Percentiles rank a stretch among this genome's conserved stretches.
These are phyloP conservation scores for Poliocrania exsul DNA, from an alignment of 2,797 vertebrate genomes.

Conservation along the genomic window DNA sequence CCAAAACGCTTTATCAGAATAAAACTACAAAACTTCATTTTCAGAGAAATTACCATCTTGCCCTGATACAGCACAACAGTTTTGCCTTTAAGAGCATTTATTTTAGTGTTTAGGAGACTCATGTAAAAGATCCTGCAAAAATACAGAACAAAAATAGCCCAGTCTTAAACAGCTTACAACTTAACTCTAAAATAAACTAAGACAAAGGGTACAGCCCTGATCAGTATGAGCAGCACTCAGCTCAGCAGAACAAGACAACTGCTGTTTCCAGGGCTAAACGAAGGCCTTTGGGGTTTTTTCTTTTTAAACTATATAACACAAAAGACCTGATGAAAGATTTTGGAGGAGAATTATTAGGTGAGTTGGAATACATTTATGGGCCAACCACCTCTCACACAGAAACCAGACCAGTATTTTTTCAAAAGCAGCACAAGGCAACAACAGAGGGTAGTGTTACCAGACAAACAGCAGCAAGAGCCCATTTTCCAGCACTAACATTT, in stretches of 20 bases:
- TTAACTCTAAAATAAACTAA: slow-evolving; percentile 33
- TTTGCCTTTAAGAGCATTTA: slow-evolving; percentile 18
- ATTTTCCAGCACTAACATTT: slow-evolving; percentile 43
- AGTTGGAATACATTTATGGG: not conserved
- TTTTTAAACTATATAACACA: slow-evolving; percentile 3
- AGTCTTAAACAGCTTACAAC: slow-evolving; percentile 23
- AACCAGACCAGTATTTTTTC: slow-evolving; percentile 31
- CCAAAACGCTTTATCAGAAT: not conserved
- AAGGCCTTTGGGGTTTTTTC: not conserved
- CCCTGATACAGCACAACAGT: not conserved
- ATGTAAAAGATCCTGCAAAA: slow-evolving; percentile 10
- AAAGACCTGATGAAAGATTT: slow-evolving; percentile 33
- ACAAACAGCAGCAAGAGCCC: slow-evolving; percentile 8
- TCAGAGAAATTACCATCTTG: not conserved
- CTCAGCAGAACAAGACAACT: slow-evolving; percentile 22
- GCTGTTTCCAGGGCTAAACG: slow-evolving; percentile 27
- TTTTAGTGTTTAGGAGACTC: not conserved
- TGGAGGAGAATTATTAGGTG: slow-evolving; percentile 51
- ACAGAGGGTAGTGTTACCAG: slow-evolving; percentile 37
- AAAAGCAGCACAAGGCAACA: slow-evolving; percentile 44
- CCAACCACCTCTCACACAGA: slow-evolving; percentile 18
- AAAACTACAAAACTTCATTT: not conserved
- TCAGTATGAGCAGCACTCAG: slow-evolving; percentile 6
- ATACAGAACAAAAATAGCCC: slow-evolving; percentile 1
- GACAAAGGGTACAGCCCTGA: slow-evolving; percentile 40